These are phyloP conservation scores for Smittia aterrima DNA, from an alignment of 2,888 invertebrate genomes.

Conservation along the genomic window DNA sequence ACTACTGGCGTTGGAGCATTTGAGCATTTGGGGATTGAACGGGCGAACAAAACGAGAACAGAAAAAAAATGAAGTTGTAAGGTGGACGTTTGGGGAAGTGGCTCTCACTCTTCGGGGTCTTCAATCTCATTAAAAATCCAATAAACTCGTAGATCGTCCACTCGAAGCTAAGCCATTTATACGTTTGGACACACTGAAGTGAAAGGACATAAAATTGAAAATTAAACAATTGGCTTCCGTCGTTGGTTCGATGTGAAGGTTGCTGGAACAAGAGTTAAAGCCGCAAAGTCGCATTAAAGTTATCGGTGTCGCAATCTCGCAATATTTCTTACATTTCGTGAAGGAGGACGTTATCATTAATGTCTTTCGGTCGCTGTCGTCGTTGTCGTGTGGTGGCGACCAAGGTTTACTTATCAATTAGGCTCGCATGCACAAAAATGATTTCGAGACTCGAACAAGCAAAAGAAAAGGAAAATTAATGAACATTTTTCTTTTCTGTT, in stretches of 20 bases:
- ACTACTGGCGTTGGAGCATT: background rate
- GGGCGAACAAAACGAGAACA: background rate
- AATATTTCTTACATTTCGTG: background rate
- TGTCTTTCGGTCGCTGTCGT: background rate
- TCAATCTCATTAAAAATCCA: slow-evolving; percentile 40
- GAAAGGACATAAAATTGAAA: slow-evolving; percentile 37
- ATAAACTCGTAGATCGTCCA: slow-evolving; percentile 22
- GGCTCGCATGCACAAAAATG: slow-evolving; percentile 40
- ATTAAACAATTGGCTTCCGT: slow-evolving; percentile 28
- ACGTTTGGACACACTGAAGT: background rate
- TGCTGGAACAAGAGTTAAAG: background rate
- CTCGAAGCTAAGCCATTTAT: background rate
- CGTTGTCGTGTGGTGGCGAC: background rate
- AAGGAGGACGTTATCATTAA: background rate
- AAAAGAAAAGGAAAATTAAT: slow-evolving; percentile 31
- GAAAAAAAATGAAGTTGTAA: slow-evolving; percentile 9
- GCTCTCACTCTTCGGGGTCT: background rate
- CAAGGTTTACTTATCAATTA: slow-evolving; percentile 28
- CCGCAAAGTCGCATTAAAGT: background rate
- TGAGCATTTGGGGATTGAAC: background rate
- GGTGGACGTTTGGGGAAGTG: background rate
- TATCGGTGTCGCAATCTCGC: slow-evolving; percentile 2
- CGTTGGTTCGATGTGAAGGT: background rate
- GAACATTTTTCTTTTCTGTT: slow-evolving; percentile 43
- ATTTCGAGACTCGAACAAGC: slow-evolving; percentile 3